phyloP scores from a whole-genome alignment of 1,140 invertebrate species.

The Lasaia peninsularis region DNA sequence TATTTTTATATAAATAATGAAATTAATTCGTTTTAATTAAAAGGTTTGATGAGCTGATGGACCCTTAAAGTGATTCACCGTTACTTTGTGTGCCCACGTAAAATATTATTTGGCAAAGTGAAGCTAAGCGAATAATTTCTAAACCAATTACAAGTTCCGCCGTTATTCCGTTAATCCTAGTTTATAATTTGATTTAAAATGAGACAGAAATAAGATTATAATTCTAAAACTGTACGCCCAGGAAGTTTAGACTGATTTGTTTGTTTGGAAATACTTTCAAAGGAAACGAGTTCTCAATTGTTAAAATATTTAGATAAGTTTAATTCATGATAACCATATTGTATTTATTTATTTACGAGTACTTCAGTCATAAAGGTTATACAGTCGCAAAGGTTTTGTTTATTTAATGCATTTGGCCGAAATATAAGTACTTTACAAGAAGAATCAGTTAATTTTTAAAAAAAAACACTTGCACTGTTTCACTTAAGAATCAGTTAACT shows the following conservation, averaged over 20 bases:
- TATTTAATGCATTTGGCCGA: no score
- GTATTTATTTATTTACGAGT: not conserved
- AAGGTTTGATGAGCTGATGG: no score
- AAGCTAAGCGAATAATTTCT: conserved; percentile 1
- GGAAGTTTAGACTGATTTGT: conserved; percentile 4
- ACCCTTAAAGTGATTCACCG: no score
- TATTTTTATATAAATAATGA: no score
- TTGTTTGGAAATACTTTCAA: not conserved
- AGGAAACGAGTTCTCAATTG: conserved; percentile 6
- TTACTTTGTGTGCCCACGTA: no score
- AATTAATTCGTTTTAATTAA: no score
- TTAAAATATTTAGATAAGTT: not conserved
- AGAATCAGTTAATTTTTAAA: no score
- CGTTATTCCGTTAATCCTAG: conserved; percentile 8
- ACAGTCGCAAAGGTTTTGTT: no score
- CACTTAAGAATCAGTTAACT: no score
- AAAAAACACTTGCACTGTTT: no score
- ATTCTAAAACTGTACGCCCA: conserved; percentile 1
- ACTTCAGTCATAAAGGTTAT: not conserved
- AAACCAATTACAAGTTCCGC: not conserved
- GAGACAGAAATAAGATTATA: conserved; percentile 9
- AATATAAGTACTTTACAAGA: no score
- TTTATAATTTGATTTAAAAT: conserved; percentile 7
- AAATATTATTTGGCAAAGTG: not conserved
- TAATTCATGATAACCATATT: not conserved